Percentiles rank a stretch among this genome's conserved stretches.
Conservation (phyloP, 2,797 vertebrate species). For the Masticophis lateralis region DNA sequence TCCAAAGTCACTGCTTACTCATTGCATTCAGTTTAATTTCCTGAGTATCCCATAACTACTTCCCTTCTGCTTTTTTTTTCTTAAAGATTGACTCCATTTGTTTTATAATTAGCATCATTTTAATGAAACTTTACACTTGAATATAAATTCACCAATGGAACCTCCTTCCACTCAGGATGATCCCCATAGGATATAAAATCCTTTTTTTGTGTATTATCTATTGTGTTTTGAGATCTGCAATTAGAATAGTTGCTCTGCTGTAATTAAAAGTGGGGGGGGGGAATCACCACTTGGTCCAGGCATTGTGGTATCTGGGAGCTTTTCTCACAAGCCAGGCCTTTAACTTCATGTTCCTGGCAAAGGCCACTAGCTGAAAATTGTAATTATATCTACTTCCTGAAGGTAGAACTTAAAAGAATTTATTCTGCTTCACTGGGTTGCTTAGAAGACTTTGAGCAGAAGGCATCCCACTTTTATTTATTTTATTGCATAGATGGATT, state of each 20-base stretch:
- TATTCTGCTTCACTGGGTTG: not conserved
- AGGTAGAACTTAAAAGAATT: not conserved
- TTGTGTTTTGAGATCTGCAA: not conserved
- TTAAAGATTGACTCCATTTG: not conserved
- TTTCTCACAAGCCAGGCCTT: not conserved
- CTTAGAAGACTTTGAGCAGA: not conserved
- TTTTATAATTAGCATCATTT: not conserved
- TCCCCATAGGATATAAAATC: not conserved
- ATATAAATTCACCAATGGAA: not conserved
- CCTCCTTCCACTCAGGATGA: not conserved
- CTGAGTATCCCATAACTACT: not conserved
- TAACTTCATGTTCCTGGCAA: not conserved
- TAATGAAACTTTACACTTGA: not conserved
- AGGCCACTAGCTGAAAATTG: not conserved
- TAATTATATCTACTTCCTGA: not conserved
- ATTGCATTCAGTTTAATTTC: not conserved
- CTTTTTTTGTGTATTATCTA: not conserved
- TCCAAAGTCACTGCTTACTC: not conserved
- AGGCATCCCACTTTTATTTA: not conserved
- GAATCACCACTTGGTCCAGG: not conserved
- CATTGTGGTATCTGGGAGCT: not conserved
- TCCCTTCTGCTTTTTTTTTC: not conserved
- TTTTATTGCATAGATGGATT: not conserved
- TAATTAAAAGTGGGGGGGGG: not conserved
- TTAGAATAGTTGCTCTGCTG: not conserved